These are phyloP conservation scores for Metopia argyrocephala DNA, from an alignment of 2,888 invertebrate species.

Conservation along the genomic window DNA sequence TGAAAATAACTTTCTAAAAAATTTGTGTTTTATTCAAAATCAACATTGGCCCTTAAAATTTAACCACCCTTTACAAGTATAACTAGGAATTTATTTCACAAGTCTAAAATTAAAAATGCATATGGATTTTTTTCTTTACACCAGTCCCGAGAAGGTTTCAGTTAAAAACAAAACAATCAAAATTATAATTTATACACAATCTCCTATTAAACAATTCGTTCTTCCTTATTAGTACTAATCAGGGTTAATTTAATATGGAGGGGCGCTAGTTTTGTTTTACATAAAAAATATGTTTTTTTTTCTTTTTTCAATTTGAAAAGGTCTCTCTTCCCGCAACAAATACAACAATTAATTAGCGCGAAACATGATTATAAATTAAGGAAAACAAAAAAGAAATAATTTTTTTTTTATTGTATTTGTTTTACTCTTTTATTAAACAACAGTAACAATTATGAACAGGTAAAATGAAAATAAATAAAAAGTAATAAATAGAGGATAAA, in stretches of 20 bases:
- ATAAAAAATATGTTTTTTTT: too few relatives aligned
- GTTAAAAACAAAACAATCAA: background rate
- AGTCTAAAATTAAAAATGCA: background rate
- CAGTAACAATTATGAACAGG: background rate
- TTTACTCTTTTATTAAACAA: background rate
- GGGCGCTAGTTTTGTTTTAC: background rate
- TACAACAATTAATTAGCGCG: constrained; percentile 48
- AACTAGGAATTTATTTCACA: constrained; percentile 21
- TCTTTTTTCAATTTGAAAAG: too few relatives aligned
- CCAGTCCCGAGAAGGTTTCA: background rate
- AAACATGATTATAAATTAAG: constrained; percentile 56
- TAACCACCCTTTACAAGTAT: constrained; percentile 1
- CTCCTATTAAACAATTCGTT: constrained; percentile 32
- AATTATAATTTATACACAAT: too few relatives aligned
- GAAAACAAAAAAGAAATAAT: constrained; percentile 31
- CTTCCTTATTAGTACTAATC: constrained; percentile 46
- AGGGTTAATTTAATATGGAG: constrained; percentile 27
- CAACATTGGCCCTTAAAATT: too few relatives aligned
- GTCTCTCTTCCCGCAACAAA: background rate
- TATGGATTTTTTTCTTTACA: background rate
- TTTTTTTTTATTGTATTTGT: background rate
- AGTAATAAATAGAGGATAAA: background rate
- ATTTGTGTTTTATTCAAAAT: too few relatives aligned
- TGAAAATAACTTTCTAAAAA: constrained; percentile 25
- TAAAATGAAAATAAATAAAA: background rate